Evolutionary conservation across 2,888 invertebrate genomes (phyloP).

Genomic region (Drosophila neonasuta): DNA sequence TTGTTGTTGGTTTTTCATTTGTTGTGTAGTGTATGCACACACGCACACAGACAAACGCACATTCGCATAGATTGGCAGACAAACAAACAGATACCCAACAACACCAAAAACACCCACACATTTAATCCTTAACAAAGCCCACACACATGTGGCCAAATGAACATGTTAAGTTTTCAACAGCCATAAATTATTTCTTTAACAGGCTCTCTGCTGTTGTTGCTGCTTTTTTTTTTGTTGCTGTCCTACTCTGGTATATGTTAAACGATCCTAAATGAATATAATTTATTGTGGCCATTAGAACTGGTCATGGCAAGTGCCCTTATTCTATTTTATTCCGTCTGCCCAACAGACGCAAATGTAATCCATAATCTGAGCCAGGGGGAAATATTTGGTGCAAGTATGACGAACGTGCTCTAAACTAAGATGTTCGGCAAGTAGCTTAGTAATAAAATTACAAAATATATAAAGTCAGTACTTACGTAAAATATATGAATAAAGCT

Average conservation of each 20-base stretch:
- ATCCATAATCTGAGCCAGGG: slow-evolving; percentile 13
- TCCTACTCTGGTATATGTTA: slow-evolving; percentile 55
- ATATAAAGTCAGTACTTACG: too few species aligned
- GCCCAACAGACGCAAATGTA: slow-evolving; percentile 28
- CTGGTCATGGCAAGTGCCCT: slow-evolving; percentile 5
- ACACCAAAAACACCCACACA: slow-evolving; percentile 28
- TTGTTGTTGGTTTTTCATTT: slow-evolving; percentile 69
- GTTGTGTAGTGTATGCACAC: slow-evolving; percentile 49
- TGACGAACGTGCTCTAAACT: slow-evolving; percentile 15
- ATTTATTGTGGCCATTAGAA: slow-evolving; percentile 73
- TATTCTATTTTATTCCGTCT: not conserved
- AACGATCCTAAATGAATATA: slow-evolving; percentile 74
- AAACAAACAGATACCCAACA: slow-evolving; percentile 27
- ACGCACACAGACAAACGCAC: slow-evolving; percentile 17
- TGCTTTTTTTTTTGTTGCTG: slow-evolving; percentile 27
- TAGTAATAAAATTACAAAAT: not conserved
- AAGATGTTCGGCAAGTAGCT: not conserved
- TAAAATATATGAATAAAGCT: too few species aligned
- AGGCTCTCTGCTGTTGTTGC: slow-evolving; percentile 38
- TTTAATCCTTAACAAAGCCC: slow-evolving; percentile 59
- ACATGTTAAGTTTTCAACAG: slow-evolving; percentile 75
- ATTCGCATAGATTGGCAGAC: slow-evolving; percentile 4
- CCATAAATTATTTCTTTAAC: slow-evolving; percentile 73
- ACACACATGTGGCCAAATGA: slow-evolving; percentile 72
- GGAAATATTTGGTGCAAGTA: slow-evolving; percentile 6